Percentiles rank a stretch among this genome's conserved stretches.
Evolutionary conservation across 2,113 vertebrate genomes (phyloP).

Genomic region (Microtus oregoni): DNA sequence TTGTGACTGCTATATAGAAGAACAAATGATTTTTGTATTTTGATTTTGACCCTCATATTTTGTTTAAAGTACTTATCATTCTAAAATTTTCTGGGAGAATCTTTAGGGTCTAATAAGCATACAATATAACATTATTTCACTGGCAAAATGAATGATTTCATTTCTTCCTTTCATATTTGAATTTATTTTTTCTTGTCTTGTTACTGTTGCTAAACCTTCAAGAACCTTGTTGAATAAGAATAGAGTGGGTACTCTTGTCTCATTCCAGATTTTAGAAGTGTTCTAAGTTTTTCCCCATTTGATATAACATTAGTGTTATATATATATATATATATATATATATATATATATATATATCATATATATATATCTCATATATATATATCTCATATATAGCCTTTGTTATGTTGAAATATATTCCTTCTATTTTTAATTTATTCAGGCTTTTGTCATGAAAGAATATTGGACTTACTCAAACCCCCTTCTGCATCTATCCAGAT

Average conservation of each 20-base stretch:
- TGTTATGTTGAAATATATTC: not conserved
- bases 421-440: not conserved
- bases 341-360: too few species aligned
- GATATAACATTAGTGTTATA: not conserved
- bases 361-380: too few species aligned
- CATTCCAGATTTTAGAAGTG: not conserved
- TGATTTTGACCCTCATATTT: too few species aligned
- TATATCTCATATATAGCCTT: too few species aligned
- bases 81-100: too few species aligned
- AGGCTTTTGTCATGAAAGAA: too few species aligned
- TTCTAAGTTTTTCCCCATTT: not conserved
- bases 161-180: not conserved
- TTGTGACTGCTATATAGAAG: too few species aligned
- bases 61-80: too few species aligned
- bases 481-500: not conserved
- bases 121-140: not conserved
- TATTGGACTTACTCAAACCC: not conserved
- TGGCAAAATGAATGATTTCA: not conserved
- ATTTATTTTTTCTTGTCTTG: not conserved
- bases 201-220: not conserved
- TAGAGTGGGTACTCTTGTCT: not conserved
- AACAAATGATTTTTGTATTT: too few species aligned
- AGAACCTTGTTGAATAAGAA: not conserved
- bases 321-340: too few species aligned
- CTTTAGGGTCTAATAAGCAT: too few species aligned